Evolutionary conservation across 2,797 vertebrate species (phyloP), one percentile per base, ranked within the genome.

Genomic region (Graptemys geographica): DNA sequence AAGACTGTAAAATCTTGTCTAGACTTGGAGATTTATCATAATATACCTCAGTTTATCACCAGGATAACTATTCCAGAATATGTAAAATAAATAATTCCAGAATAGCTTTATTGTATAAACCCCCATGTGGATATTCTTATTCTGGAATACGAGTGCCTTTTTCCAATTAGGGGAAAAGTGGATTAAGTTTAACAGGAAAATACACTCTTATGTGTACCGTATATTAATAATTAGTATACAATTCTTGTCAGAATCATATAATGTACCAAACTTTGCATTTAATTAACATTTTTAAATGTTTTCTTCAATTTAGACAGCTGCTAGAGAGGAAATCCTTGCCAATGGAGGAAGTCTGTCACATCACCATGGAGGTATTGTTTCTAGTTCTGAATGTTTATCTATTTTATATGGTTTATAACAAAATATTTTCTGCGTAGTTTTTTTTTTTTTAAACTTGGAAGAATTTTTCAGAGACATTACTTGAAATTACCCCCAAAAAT

Each of bases 341-440:
- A 99, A 99, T 84, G 99, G 99, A 98, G 99, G 99, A 96, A 99
- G 99, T 95, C 98, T 99, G 96, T 99, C 99, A 86, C 99, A 99
- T 98, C 99, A 99, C 91, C 99, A 99, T 37, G 99, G 99, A 99
- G 99, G 99, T 99, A 99, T 92, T 94, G 52, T 95, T 97, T 53
- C 86, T 82, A 84, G 56, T 55, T 94, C 52, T 95, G 53, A 89
- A 88, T 90, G 80, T 76, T 83, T 91, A 8, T 79, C 41, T 96
- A 25, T 72, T 41, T 41, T 41, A 41, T 41, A 41, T 41, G 41
- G 41, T 41, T 41, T 41, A 41, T 41, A 5, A 41, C 47, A 86
- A 84, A 92, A 55, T 95, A 84, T 62, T 94, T 1, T 44, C 7
- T 80, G 3, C 49, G 81, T 25, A 15, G 93, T 25, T 83, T 51